These are phyloP conservation scores for Thysanoteuthis rhombus DNA, from an alignment of 2,888 invertebrate species.

Conservation along the genomic window DNA sequence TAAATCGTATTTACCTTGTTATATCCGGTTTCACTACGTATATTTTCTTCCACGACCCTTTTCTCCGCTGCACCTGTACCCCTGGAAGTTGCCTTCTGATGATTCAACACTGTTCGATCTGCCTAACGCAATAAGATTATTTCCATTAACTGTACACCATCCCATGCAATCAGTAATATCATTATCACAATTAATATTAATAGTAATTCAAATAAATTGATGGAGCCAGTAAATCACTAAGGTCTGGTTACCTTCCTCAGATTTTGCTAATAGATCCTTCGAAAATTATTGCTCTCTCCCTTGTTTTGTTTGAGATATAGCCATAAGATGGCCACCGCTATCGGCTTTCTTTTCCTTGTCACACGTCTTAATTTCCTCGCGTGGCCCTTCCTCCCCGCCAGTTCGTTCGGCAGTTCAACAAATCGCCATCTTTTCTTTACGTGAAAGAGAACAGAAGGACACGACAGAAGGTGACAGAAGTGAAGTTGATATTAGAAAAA, in stretches of 20 bases:
- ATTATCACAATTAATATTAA: too few relatives aligned
- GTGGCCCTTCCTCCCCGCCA: neutral
- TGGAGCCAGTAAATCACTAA: too few relatives aligned
- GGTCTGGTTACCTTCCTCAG: neutral
- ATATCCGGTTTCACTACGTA: too few relatives aligned
- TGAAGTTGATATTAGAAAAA: conserved; percentile 12
- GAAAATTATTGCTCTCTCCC: neutral
- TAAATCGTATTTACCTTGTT: too few relatives aligned
- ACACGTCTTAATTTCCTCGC: neutral
- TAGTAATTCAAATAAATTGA: too few relatives aligned
- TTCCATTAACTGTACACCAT: too few relatives aligned
- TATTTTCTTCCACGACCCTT: too few relatives aligned
- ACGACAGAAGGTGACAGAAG: conserved; percentile 12
- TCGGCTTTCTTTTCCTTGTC: neutral
- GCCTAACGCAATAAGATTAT: too few relatives aligned
- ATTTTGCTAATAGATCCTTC: neutral
- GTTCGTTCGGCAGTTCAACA: neutral
- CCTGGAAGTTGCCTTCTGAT: too few relatives aligned
- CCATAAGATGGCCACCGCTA: neutral
- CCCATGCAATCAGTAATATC: too few relatives aligned
- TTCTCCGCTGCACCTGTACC: too few relatives aligned
- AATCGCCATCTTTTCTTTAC: neutral
- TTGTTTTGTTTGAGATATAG: neutral
- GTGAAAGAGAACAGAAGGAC: neutral
- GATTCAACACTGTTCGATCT: too few relatives aligned